phyloP scores from a whole-genome alignment of 2,113 vertebrate species.

The Eptesicus fuscus region DNA sequence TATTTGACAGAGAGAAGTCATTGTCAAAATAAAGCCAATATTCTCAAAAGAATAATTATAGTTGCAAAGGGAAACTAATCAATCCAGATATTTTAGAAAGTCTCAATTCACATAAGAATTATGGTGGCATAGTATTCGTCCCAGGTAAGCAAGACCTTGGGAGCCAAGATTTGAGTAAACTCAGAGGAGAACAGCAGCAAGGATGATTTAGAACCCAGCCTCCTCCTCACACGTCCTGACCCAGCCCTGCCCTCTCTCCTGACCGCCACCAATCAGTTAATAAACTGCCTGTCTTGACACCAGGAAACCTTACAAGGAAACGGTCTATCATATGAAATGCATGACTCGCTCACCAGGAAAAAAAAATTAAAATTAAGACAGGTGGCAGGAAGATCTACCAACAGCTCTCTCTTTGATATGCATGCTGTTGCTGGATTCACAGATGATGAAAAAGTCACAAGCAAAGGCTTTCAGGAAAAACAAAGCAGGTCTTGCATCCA shows the following conservation, averaged over 20 bases:
- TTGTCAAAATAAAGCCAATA: neutral
- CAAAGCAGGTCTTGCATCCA: conserved; percentile 63
- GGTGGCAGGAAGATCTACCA: conserved; percentile 59
- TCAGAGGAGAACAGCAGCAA: neutral
- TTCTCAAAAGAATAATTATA: neutral
- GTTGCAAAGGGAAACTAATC: neutral
- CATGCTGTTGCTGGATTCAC: conserved; percentile 2
- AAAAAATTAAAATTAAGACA: conserved; percentile 40
- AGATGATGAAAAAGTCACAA: conserved; percentile 52
- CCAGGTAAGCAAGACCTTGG: too few species aligned
- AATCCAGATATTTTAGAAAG: neutral
- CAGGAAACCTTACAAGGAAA: conserved; percentile 25
- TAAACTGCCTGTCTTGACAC: neutral
- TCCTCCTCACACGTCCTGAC: neutral
- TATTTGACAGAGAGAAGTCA: neutral
- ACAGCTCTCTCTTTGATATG: conserved; percentile 56
- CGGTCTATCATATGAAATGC: neutral
- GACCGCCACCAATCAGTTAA: neutral
- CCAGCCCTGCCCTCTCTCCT: neutral
- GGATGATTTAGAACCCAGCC: neutral
- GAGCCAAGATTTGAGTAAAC: neutral
- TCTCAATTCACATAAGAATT: neutral
- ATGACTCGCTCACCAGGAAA: conserved; percentile 33
- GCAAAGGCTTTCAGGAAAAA: conserved; percentile 59
- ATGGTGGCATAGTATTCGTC: too few species aligned